phyloP scores from a whole-genome alignment of 2,113 vertebrate genomes.

The Clarias macrocephalus region DNA sequence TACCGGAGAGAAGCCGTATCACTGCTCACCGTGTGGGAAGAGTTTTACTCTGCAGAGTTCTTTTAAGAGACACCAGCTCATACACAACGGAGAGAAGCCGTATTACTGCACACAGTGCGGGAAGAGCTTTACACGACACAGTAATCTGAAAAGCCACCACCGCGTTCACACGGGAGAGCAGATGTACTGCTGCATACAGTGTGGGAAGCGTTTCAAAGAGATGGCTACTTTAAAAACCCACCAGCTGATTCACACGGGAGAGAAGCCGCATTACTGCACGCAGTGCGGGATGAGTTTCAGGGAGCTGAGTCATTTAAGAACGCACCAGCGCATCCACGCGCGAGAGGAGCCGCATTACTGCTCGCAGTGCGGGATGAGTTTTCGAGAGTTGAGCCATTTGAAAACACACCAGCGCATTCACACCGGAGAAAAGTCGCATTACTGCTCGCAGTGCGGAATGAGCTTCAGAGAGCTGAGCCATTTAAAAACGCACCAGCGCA shows the following conservation, averaged over 20 bases:
- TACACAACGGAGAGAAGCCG: constrained; percentile 11
- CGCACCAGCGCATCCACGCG: background rate
- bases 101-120: constrained; percentile 7
- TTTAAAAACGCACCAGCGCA: constrained; percentile 7
- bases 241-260: constrained; percentile 13
- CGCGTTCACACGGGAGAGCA: background rate
- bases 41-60: constrained; percentile 6
- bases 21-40: constrained; percentile 2
- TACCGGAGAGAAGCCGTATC: constrained; percentile 8
- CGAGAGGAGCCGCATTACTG: background rate
- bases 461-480: constrained; percentile 7
- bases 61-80: constrained; percentile 7
- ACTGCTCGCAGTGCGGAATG: background rate
- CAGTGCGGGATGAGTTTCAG: constrained; percentile 2
- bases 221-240: background rate
- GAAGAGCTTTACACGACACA: background rate
- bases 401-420: constrained; percentile 4
- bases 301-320: background rate
- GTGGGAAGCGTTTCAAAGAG: background rate
- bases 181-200: background rate
- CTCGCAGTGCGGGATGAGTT: background rate
- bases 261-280: background rate
- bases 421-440: background rate
- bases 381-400: background rate
- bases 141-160: constrained; percentile 18